phyloP scores from a whole-genome alignment of 2,797 vertebrate species.

The Acrocephalus scirpaceus region DNA sequence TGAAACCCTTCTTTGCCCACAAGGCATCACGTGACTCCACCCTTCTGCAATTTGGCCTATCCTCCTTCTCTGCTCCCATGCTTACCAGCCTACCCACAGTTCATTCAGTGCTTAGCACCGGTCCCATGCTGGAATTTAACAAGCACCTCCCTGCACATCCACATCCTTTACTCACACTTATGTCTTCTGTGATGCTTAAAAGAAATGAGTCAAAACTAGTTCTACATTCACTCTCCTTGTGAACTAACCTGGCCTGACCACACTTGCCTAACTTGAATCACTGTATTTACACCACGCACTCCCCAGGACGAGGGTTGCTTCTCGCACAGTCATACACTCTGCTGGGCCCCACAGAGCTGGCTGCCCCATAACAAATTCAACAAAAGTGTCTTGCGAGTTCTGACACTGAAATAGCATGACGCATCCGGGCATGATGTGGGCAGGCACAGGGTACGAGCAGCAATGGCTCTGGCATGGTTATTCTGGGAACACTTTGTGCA shows the following conservation, averaged over 20 bases:
- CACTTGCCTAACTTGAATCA: neutral
- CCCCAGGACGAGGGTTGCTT: neutral
- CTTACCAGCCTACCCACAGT: neutral
- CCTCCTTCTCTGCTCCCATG: neutral
- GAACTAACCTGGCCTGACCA: neutral
- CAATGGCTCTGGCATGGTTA: neutral
- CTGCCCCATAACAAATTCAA: neutral
- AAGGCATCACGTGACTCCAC: neutral
- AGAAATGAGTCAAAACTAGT: neutral
- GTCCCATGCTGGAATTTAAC: neutral
- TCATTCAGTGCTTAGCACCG: neutral
- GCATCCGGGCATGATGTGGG: neutral
- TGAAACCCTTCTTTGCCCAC: neutral
- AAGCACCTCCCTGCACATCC: neutral
- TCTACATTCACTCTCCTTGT: neutral
- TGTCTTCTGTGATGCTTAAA: neutral
- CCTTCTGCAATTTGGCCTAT: neutral
- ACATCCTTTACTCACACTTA: neutral
- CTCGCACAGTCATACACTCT: fast-evolving
- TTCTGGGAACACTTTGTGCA: neutral
- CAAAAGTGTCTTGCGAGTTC: fast-evolving
- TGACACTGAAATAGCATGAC: fast-evolving
- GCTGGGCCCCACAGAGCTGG: neutral
- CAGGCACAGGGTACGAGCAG: neutral
- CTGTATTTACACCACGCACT: neutral